Evolutionary conservation across 2,797 vertebrate species (phyloP).

Genomic region (Clarias laeviceps): DNA sequence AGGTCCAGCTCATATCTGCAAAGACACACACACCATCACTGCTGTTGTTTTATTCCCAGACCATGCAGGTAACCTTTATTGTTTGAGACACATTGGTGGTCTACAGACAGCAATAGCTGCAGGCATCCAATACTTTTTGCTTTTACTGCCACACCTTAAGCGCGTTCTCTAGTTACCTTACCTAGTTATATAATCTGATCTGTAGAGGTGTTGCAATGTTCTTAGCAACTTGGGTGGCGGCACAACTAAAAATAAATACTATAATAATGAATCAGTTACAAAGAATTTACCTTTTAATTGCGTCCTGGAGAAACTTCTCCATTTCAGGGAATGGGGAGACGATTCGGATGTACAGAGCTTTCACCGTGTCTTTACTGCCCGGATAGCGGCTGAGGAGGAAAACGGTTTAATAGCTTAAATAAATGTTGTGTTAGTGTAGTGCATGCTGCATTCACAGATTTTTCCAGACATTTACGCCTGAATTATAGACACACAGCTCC

Average conservation of each 20-base stretch:
- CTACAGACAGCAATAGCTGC: not conserved
- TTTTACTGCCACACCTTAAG: not conserved
- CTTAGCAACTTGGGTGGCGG: not conserved
- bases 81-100: not conserved
- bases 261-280: not conserved
- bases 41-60: not conserved
- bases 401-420: not conserved
- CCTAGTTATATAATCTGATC: not conserved
- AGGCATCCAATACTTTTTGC: not conserved
- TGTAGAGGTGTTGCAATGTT: not conserved
- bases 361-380: slow-evolving; percentile 77
- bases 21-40: not conserved
- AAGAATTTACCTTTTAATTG: slow-evolving; percentile 80
- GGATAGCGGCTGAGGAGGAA: slow-evolving; percentile 75
- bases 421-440: not conserved
- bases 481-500: not conserved
- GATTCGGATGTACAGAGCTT: slow-evolving; percentile 87
- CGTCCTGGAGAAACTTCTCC: slow-evolving; percentile 93
- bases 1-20: slow-evolving; percentile 83
- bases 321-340: slow-evolving; percentile 90
- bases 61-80: not conserved
- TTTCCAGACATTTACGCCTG: not conserved
- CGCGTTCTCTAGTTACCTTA: not conserved
- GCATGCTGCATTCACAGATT: not conserved
- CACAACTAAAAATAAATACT: not conserved